A percentile compares a stretch with the other conserved stretches of the same genome.
These are phyloP conservation scores for Torymus tubicola DNA, from an alignment of 2,888 invertebrate genomes.

Conservation along the genomic window DNA sequence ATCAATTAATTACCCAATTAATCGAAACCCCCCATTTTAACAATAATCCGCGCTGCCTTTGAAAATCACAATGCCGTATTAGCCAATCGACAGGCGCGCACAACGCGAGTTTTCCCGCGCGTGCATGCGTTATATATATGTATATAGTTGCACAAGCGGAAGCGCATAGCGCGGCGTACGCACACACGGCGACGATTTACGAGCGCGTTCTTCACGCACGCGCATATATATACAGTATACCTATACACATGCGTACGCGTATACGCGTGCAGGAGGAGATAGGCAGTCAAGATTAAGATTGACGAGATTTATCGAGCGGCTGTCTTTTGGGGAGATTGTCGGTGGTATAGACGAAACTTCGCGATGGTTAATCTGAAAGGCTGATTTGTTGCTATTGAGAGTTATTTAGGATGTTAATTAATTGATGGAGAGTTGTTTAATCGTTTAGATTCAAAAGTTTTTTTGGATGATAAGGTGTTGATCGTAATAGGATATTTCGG, in stretches of 20 bases:
- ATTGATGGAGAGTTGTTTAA: too few relatives aligned
- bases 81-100: slow-evolving; percentile 12
- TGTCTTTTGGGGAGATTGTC: not conserved
- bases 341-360: not conserved
- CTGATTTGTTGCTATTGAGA: not conserved
- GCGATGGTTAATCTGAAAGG: not conserved
- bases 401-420: too few relatives aligned
- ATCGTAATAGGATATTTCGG: too few relatives aligned
- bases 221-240: too few relatives aligned
- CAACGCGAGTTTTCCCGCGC: slow-evolving; percentile 9
- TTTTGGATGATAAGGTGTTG: too few relatives aligned
- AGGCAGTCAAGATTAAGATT: slow-evolving; percentile 25
- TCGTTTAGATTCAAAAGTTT: too few relatives aligned
- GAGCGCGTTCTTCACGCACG: not conserved
- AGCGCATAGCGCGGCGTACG: slow-evolving; percentile 51
- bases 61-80: not conserved
- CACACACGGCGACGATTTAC: slow-evolving; percentile 14
- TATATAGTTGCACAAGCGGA: slow-evolving; percentile 66
- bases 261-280: not conserved
- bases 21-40: too few relatives aligned
- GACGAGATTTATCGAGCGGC: slow-evolving; percentile 22
- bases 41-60: not conserved
- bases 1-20: too few relatives aligned
- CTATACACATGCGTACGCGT: not conserved
- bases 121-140: slow-evolving; percentile 48